Conservation (phyloP, 2,888 invertebrate species). For the Lasiommata megera region DNA sequence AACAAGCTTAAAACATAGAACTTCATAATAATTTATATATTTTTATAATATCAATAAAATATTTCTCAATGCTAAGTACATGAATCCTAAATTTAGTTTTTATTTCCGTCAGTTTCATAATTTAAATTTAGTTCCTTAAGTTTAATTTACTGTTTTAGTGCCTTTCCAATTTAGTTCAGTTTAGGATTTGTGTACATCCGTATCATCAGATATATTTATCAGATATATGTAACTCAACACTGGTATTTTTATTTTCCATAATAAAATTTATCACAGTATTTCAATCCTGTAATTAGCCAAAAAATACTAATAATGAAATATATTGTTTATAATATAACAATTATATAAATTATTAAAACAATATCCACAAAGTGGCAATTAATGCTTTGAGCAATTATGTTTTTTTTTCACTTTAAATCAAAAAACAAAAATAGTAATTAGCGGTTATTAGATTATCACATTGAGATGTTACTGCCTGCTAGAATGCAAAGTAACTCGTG, state of each 20-base stretch:
- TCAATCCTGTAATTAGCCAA: background rate
- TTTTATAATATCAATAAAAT: too few species aligned
- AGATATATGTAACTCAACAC: too few species aligned
- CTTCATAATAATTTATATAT: background rate
- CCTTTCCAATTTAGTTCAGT: background rate
- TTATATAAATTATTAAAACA: constrained; percentile 2
- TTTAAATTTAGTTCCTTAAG: too few species aligned
- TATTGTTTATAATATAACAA: background rate
- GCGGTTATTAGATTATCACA: background rate
- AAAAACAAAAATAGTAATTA: background rate
- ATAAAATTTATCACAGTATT: constrained; percentile 15
- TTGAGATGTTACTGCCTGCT: background rate
- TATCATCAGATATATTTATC: background rate
- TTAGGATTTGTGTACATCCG: background rate
- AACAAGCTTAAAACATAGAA: background rate
- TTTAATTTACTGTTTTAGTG: background rate
- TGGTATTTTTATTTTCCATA: constrained; percentile 13
- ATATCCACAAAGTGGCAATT: constrained; percentile 20
- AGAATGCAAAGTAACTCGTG: too few species aligned
- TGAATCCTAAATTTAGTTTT: background rate
- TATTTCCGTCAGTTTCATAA: too few species aligned
- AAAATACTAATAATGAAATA: too few species aligned
- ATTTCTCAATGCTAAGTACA: background rate
- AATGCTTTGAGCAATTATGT: constrained; percentile 13
- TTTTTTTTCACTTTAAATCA: background rate